A percentile compares a stretch with the other conserved stretches of the same genome.
These are phyloP conservation scores for Parapsyche elsis DNA, from an alignment of 1,140 invertebrate genomes.

Conservation along the genomic window DNA sequence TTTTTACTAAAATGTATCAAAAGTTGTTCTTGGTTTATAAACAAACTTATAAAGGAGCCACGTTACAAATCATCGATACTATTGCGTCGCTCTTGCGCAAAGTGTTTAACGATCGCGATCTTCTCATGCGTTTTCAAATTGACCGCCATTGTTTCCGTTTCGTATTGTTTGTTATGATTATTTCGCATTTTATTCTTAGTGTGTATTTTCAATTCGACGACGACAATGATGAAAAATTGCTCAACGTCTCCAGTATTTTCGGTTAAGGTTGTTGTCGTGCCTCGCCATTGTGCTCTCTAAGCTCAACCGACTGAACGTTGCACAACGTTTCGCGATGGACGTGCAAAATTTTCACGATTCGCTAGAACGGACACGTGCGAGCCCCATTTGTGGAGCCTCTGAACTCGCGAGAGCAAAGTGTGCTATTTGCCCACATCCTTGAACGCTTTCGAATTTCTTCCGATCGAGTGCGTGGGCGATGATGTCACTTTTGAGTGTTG, in stretches of 20 bases:
- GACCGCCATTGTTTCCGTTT: conserved; percentile 12
- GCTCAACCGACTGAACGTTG: no score
- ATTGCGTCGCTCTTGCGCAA: background rate
- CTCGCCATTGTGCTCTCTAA: no score
- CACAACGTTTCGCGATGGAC: no score
- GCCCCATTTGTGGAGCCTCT: background rate
- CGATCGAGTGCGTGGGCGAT: conserved; percentile 1
- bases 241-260: no score
- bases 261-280: no score
- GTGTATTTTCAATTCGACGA: no score
- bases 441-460: conserved; percentile 31
- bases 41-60: no score
- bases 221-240: no score
- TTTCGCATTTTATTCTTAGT: background rate
- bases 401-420: background rate
- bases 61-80: no score
- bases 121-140: conserved; percentile 23
- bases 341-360: background rate
- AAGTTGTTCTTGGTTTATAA: no score
- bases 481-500: conserved; percentile 15
- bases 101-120: conserved; percentile 3
- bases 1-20: no score
- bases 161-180: conserved; percentile 3
- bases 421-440: conserved; percentile 29
- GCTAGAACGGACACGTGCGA: background rate